Evolutionary conservation across 2,797 vertebrate genomes (phyloP), one percentile per base, ranked within the genome.

Genomic region (Enteromius treurensis): DNA sequence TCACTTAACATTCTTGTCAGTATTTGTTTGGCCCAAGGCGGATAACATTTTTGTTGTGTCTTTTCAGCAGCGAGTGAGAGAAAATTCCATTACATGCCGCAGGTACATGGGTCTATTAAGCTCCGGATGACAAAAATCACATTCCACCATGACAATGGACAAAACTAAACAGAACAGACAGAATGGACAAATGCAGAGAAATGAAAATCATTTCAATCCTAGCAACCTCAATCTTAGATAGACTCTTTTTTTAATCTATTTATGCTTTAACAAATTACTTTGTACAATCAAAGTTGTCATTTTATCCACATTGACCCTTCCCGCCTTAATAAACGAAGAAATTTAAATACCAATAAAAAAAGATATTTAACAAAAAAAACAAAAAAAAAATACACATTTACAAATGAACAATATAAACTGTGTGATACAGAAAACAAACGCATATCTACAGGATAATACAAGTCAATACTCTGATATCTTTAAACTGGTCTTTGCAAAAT

Each of bases 1-100:
- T 79, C 62, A 37, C 62, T 65, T 79, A 79, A 77, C 37, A 77
- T 77, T 77, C 76, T 64, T 77, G 76, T 77, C 76, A 64, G 76
- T 77, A 77, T 64, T 77, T 77, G 58, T 77, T 64, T 77, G 76
- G 45, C 45, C 62, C 45, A 65, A 51, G 29, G 77, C 62, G 7
- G 42, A 34, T 37, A 79, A 79, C 26, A 79, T 37, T 51, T 67
- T 64, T 32, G 58, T 64, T 64, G 45, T 1, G 9, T 32, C 58
- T 77, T 79, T 67, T 67, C 62, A 37, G 7, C 29, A 51, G 45
- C 8, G 55, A 47, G 58, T 42, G 8, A 37, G 62, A 67, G 62
- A 79, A 51, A 79, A 65, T 51, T 51, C 29, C 11, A 65, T 79
- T 67, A 67, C 29, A 79, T 51, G 29, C 62, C 6, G 2, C 60